These are phyloP conservation scores for Lymantria dispar DNA, from an alignment of 2,888 invertebrate species.

Conservation along the genomic window DNA sequence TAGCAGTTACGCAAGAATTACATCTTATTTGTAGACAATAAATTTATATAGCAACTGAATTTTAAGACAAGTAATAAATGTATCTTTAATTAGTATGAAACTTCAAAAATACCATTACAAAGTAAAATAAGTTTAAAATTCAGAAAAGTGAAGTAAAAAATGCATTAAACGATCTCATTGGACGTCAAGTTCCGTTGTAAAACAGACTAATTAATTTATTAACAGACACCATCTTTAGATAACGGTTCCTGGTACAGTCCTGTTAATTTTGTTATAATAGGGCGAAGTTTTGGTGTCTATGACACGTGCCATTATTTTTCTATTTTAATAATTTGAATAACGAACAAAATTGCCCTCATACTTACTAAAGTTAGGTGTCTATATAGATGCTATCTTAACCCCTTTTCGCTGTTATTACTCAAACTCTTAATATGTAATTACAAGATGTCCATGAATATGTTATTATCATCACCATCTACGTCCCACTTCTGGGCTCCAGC, in stretches of 20 bases:
- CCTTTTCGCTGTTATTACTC: too few species aligned
- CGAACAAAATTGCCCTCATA: too few species aligned
- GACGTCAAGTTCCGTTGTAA: constrained; percentile 10
- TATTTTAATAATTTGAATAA: not conserved
- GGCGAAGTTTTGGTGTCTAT: constrained; percentile 1
- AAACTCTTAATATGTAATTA: too few species aligned
- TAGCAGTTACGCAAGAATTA: too few species aligned
- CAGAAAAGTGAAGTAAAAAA: not conserved
- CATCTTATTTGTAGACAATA: too few species aligned
- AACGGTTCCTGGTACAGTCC: constrained; percentile 9
- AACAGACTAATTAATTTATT: constrained; percentile 18
- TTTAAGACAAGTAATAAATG: not conserved
- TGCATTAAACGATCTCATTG: constrained; percentile 11
- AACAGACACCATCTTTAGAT: constrained; percentile 27
- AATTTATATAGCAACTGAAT: not conserved
- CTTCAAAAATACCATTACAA: not conserved
- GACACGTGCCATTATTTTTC: not conserved
- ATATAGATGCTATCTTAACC: too few species aligned
- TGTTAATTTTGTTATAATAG: constrained; percentile 12
- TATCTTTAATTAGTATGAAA: not conserved
- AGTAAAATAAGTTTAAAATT: not conserved
- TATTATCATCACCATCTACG: too few species aligned
- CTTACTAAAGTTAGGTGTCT: too few species aligned
- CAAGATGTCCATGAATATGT: too few species aligned
- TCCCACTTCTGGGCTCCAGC: too few species aligned